phyloP scores from a whole-genome alignment of 2,113 vertebrate genomes.

The Gallinago undulata region DNA sequence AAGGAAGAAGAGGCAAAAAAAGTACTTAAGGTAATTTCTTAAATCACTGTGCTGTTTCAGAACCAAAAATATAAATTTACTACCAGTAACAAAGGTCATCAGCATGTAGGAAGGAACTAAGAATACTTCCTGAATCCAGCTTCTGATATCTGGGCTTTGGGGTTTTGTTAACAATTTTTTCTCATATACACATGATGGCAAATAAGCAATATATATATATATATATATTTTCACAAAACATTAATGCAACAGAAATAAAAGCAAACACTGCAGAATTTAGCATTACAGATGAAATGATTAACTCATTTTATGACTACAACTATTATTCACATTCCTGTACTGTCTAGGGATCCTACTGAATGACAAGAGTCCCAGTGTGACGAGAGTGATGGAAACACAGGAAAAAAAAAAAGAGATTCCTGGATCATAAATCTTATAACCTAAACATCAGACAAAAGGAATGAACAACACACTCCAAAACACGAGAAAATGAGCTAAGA shows the following conservation, averaged over 20 bases:
- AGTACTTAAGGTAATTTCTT: not conserved
- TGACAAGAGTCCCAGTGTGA: not conserved
- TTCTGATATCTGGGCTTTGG: not conserved
- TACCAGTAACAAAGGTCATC: not conserved
- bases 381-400: not conserved
- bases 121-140: not conserved
- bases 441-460: not conserved
- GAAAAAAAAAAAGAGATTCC: not conserved
- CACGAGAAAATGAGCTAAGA: not conserved
- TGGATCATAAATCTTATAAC: not conserved
- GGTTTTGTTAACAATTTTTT: not conserved
- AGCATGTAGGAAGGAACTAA: not conserved
- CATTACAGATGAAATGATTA: not conserved
- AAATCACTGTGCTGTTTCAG: not conserved
- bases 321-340: not conserved
- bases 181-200: not conserved
- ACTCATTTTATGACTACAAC: not conserved
- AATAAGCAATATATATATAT: not conserved
- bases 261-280: not conserved
- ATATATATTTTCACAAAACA: not conserved
- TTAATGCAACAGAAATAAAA: not conserved
- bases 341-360: not conserved
- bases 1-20: too few species aligned
- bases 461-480: not conserved
- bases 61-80: not conserved